Conservation (phyloP, 2,888 invertebrate species). For the Pollenia labialis region DNA sequence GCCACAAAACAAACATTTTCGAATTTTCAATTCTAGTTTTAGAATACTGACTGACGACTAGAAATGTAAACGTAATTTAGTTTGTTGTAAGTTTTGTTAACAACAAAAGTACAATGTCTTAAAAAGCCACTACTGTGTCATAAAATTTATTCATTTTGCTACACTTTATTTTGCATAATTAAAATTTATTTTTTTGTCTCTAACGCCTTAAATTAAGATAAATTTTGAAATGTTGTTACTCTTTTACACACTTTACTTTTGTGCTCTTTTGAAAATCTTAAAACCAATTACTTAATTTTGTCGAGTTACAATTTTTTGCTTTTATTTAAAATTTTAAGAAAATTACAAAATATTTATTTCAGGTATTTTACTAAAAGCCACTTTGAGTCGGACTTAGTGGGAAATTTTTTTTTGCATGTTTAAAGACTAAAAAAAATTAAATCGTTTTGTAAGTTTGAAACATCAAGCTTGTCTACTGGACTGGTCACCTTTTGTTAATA, state of each 20-base stretch:
- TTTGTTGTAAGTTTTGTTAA: no score
- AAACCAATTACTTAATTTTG: slow-evolving; percentile 29
- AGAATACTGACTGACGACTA: no score
- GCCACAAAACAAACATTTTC: background rate
- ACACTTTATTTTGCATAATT: background rate
- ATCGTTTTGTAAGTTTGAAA: no score
- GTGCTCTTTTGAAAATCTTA: slow-evolving; percentile 16
- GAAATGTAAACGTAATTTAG: no score
- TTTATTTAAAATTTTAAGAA: slow-evolving; percentile 4
- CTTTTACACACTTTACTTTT: background rate
- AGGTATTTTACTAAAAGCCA: background rate
- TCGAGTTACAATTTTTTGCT: slow-evolving; percentile 35
- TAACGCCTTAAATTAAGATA: slow-evolving; percentile 52
- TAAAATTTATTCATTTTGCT: background rate
- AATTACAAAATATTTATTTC: slow-evolving; percentile 24
- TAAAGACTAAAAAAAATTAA: background rate
- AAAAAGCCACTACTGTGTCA: no score
- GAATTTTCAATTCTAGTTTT: background rate
- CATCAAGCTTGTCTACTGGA: no score
- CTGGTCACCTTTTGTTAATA: no score
- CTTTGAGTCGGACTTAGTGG: background rate
- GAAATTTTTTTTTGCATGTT: background rate
- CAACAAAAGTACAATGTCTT: no score
- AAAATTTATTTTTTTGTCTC: background rate
- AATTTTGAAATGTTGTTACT: slow-evolving; percentile 26